Percentiles rank a stretch among this genome's conserved stretches.
Conservation (phyloP, 2,888 invertebrate genomes). For the Hypsopygia costalis region DNA sequence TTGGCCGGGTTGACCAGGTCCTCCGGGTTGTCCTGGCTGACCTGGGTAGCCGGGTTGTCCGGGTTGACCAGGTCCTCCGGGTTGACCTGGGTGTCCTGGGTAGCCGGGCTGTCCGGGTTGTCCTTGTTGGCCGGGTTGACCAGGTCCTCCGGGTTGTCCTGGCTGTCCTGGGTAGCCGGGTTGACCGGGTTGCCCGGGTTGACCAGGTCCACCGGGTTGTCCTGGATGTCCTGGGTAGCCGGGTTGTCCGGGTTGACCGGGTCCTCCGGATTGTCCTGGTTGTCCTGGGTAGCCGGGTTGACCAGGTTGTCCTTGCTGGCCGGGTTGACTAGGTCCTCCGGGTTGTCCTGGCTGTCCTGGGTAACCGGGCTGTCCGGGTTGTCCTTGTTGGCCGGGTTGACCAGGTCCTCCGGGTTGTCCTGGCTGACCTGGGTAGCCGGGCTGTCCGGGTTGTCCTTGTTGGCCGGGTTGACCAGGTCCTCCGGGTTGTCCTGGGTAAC, state of each 20-base stretch:
- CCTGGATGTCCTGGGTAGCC: conserved; percentile 54
- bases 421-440: conserved; percentile 32
- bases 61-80: conserved; percentile 25
- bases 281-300: conserved; percentile 28
- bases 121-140: conserved; percentile 47
- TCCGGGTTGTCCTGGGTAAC: conserved; percentile 20
- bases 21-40: conserved; percentile 48
- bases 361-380: conserved; percentile 16
- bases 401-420: conserved; percentile 26
- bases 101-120: conserved; percentile 45
- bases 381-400: conserved; percentile 17
- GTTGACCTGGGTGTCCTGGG: conserved; percentile 50
- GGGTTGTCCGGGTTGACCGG: conserved; percentile 48
- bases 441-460: conserved; percentile 37
- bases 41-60: conserved; percentile 63
- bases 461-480: conserved; percentile 23
- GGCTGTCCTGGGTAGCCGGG: conserved; percentile 32
- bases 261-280: conserved; percentile 54
- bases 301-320: conserved; percentile 28
- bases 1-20: conserved; percentile 48
- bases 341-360: conserved; percentile 19
- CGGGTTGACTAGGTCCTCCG: conserved; percentile 19
- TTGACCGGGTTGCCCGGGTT: conserved; percentile 34
- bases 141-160: conserved; percentile 18
- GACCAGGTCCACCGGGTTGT: conserved; percentile 27